Base-by-base conservation (phyloP, 2,888 invertebrate genomes). In the Sphaerophoria taeniata region DNA sequence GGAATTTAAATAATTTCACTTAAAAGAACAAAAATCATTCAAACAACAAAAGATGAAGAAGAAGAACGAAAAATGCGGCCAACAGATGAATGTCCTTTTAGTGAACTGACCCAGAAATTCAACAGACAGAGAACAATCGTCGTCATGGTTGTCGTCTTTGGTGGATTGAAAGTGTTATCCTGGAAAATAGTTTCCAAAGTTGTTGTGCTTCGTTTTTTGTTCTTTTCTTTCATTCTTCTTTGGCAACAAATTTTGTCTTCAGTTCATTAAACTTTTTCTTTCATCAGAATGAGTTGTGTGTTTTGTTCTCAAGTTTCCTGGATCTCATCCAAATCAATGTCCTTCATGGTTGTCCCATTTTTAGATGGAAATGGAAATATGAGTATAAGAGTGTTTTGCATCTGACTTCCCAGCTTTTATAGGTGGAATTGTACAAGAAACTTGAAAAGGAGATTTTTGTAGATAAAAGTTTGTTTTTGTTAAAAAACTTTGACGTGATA, bases 241-340 rank as follows among this genome's bases (percentile, higher is more conserved):
- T 43, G 9, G 43, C 14, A 7, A 12, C 9, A 43, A 11, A 39
- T 39, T 58, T 60, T 33, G 49, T 60, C 39, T 55, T 45, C 45
- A 58, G 82, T 82, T 78, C 82, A 78, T 78, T 82, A 51, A 67
- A 82, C 78, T 51, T 49, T 53, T 43, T 60, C 43, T 36, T 31
- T 67, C 16, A 39, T 12, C 9, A 9, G 6, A 9, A 31, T 51
- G 39, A 58, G 14, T 58, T 47, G 43, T 75, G 67, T 71, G 24
- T 73, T 61, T 51, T 56, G 24, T 76, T 78, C 39, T 61, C 43
- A 56, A 69, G 77, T 73, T 72, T 73, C 69, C 82, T 82, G 82
- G 82, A 78, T 78, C 73, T 56, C 63, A 56, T 72, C 82, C 82
- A 82, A 82, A 82, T 82, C 78, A 73, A 70, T 82, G 82, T 82